A percentile compares a stretch with the other conserved stretches of the same genome.
These are phyloP conservation scores for Columba livia DNA, from an alignment of 2,113 vertebrate genomes.

Conservation along the genomic window DNA sequence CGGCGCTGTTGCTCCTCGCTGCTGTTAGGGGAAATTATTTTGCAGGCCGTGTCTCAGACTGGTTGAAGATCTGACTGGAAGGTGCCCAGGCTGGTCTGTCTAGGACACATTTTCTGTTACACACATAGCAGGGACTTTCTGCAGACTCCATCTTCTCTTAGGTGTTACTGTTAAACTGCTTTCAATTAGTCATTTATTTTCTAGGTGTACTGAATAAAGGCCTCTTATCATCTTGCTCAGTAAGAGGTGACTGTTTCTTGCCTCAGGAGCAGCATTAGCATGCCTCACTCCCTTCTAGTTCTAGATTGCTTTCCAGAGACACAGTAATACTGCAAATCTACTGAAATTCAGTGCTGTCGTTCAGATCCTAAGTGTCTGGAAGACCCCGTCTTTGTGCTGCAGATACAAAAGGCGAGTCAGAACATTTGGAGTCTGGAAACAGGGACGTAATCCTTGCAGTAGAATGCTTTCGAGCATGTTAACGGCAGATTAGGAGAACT, in stretches of 20 bases:
- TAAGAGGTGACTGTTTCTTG: not conserved
- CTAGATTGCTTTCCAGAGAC: not conserved
- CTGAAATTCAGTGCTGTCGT: not conserved
- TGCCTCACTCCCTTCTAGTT: not conserved
- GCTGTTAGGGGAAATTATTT: not conserved
- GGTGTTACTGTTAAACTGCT: not conserved
- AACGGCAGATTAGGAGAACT: not conserved
- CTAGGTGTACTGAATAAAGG: not conserved
- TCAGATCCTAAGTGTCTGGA: not conserved
- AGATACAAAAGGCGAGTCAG: not conserved
- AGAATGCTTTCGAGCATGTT: not conserved
- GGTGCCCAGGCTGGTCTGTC: not conserved
- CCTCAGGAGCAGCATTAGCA: not conserved
- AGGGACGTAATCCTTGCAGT: not conserved
- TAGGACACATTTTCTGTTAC: not conserved
- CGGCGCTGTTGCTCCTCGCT: not conserved
- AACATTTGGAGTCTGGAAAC: not conserved
- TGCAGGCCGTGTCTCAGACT: not conserved
- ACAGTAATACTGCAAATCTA: not conserved
- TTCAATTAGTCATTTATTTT: not conserved
- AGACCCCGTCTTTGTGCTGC: not conserved
- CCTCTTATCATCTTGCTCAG: not conserved
- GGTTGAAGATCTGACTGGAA: not conserved
- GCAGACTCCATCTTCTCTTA: not conserved
- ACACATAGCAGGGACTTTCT: not conserved